phyloP scores from a whole-genome alignment of 2,113 vertebrate genomes.

The Chloropsis hardwickii region DNA sequence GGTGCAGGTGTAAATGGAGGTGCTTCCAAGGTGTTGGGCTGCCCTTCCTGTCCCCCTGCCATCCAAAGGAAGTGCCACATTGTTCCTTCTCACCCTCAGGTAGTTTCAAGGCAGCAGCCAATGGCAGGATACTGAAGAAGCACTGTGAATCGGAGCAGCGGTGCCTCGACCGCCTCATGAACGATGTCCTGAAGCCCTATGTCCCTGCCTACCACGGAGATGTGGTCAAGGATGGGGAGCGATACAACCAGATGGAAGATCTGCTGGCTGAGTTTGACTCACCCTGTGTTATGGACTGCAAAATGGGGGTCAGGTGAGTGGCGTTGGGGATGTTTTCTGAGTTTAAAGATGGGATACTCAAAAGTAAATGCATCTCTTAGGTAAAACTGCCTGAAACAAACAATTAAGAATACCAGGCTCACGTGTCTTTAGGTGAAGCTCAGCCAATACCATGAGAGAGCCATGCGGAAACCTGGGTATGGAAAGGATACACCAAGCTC shows the following conservation, averaged over 20 bases:
- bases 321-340: not conserved
- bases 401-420: not conserved
- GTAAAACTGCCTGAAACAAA: not conserved
- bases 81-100: conserved; percentile 71
- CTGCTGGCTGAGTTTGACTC: conserved; percentile 93
- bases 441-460: not conserved
- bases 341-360: not conserved
- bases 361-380: not conserved
- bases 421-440: not conserved
- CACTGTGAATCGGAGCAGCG: conserved; percentile 97
- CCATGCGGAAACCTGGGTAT: not conserved
- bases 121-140: conserved; percentile 95
- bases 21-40: not conserved
- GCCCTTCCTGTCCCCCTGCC: not conserved
- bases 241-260: conserved; percentile 99
- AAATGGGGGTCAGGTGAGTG: conserved; percentile 92
- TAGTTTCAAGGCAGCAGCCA: conserved; percentile 94
- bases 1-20: not conserved
- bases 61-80: not conserved
- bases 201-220: conserved; percentile 95
- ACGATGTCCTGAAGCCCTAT: conserved; percentile 84
- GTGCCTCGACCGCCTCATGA: conserved; percentile 91
- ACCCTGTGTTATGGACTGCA: conserved; percentile 98
- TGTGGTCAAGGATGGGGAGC: conserved; percentile 92
- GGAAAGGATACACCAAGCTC: not conserved